Evolutionary conservation across 2,888 invertebrate species (phyloP).

Genomic region (Dysmachus trigonus): DNA sequence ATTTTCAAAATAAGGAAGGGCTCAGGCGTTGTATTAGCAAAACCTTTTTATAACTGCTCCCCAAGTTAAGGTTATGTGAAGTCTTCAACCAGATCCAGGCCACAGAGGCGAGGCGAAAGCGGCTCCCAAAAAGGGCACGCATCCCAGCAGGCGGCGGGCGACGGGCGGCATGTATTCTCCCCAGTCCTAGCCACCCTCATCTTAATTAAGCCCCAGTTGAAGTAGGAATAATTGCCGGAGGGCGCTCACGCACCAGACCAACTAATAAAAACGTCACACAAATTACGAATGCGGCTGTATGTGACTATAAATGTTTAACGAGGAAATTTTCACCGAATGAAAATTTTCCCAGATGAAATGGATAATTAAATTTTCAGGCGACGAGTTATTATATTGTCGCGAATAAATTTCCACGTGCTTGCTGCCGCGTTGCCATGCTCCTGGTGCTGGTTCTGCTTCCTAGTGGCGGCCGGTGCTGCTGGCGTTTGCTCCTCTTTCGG

Average conservation of each 20-base stretch:
- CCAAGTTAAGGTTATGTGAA: not conserved
- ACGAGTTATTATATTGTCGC: constrained; percentile 43
- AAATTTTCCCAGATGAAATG: constrained; percentile 42
- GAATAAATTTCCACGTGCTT: constrained; percentile 41
- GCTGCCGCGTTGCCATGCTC: not conserved
- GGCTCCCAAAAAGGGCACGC: not conserved
- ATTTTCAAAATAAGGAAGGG: not conserved
- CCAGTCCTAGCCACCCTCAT: not conserved
- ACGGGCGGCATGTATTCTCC: not conserved
- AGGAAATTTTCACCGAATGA: constrained; percentile 39
- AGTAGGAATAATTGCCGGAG: constrained; percentile 32
- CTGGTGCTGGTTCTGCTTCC: too few relatives aligned
- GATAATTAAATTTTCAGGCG: constrained; percentile 41
- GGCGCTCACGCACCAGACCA: constrained; percentile 19
- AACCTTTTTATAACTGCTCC: not conserved
- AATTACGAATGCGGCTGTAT: constrained; percentile 37
- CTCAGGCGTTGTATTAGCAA: not conserved
- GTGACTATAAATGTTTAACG: constrained; percentile 42
- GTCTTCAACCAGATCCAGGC: not conserved
- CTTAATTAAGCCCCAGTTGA: constrained; percentile 36
- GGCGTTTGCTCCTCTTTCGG: not conserved
- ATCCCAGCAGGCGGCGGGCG: too few relatives aligned
- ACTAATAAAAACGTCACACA: constrained; percentile 39
- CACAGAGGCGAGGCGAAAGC: not conserved
- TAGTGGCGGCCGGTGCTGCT: not conserved